Conservation (phyloP, 1,140 invertebrate genomes). For the Physella acuta region DNA sequence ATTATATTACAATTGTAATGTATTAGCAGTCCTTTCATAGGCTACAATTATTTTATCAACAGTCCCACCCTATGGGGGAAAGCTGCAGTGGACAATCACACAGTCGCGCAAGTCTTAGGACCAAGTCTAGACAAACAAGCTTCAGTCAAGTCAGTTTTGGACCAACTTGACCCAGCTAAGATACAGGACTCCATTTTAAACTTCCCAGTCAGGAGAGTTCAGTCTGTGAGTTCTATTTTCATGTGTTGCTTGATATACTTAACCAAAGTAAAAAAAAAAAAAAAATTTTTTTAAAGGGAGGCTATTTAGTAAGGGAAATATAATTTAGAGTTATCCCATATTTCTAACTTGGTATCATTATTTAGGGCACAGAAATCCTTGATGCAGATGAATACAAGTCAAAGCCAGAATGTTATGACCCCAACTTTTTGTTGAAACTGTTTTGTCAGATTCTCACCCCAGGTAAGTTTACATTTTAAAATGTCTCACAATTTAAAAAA, state of each 20-base stretch:
- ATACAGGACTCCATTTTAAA: constrained; percentile 10
- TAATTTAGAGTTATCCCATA: not conserved
- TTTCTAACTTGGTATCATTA: not conserved
- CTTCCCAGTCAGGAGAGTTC: constrained; percentile 3
- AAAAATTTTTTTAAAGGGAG: constrained; percentile 1
- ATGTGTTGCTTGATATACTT: not conserved
- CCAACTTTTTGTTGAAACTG: constrained; percentile 2
- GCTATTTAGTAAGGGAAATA: too few relatives aligned
- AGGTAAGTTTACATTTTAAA: not conserved
- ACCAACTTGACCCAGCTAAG: not conserved
- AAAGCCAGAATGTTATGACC: constrained; percentile 11
- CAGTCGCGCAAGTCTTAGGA: constrained; percentile 1
- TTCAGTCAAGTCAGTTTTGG: not conserved
- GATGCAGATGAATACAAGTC: constrained; percentile 8
- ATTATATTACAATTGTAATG: too few relatives aligned
- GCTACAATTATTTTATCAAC: too few relatives aligned
- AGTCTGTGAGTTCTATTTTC: not conserved
- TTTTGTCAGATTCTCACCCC: constrained; percentile 18
- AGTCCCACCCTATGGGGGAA: constrained; percentile 15
- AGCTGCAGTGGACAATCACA: not conserved
- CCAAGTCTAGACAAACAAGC: not conserved
- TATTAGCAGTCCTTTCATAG: too few relatives aligned
- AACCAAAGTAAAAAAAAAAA: not conserved
- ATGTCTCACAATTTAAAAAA: too few relatives aligned
- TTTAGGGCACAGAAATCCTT: not conserved